Evolutionary conservation across 2,113 vertebrate genomes (phyloP), one percentile per base, ranked within the genome.

Genomic region (Bombycilla garrulus): DNA sequence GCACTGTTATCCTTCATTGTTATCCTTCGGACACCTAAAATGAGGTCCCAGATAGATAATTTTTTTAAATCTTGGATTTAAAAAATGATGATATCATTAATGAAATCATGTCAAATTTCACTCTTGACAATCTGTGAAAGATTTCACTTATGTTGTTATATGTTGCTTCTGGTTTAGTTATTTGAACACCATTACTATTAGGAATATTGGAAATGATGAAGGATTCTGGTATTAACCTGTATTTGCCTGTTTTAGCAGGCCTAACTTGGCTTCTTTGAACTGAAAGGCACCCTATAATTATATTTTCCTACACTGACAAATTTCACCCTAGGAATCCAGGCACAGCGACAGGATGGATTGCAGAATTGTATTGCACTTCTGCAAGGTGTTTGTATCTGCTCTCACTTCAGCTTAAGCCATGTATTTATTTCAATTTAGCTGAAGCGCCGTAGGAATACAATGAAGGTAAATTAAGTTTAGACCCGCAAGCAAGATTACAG

Each of bases 391-490:
- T 80, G 10, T 15, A 53, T 29, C 48, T 71, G 36, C 64, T 62
- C 40, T 66, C 35, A n/a, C 45, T 87, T 85, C 84, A 66, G 56
- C 7, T 76, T 91, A 74, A 78, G 54, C 15, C 58, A 21, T 4
- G 6, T n/a, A 72, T 90, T 88, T 90, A 85, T 92, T 95, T 95
- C 92, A 69, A 22, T 80, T 73, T 38, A 95, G 22, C 28, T 78
- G 33, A 87, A 94, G 50, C 33, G 58, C 15, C 2, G 5, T n/a
- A 47, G 73, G 61, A 91, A 80, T 13, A 67, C n/a, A 35, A 21
- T 78, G 58, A 76, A 33, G 33, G 81, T 36, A 86, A 85, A 70
- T 71, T 61, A 91, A 69, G 36, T 77, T 82, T 31, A 81, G 66
- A 73, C 19, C 61, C 0, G 0, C 14, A 50, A 80, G 10, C 29